Percentiles rank a stretch among this genome's conserved stretches.
These are phyloP conservation scores for Ectemnius continuus DNA, from an alignment of 2,888 invertebrate genomes.

Conservation along the genomic window DNA sequence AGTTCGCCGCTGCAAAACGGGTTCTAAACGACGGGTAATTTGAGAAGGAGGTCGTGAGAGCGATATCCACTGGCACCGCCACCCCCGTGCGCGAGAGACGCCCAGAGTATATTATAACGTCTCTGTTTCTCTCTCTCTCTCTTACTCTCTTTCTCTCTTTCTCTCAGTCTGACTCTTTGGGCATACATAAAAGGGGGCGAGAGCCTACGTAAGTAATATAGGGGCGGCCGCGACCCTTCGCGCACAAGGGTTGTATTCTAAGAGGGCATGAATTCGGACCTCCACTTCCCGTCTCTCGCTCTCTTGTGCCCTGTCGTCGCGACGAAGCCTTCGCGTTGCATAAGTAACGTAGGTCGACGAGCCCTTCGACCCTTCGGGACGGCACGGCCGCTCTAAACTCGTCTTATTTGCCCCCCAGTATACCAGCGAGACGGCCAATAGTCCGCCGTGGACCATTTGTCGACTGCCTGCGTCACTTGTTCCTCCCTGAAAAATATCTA, in stretches of 20 bases:
- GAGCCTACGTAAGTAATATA: slow-evolving; percentile 71
- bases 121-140: slow-evolving; percentile 41
- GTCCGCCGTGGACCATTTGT: slow-evolving; percentile 53
- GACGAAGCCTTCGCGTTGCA: slow-evolving; percentile 66
- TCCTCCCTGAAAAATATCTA: slow-evolving; percentile 30
- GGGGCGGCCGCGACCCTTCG: slow-evolving; percentile 71
- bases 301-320: slow-evolving; percentile 1
- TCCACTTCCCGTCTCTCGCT: slow-evolving; percentile 31
- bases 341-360: slow-evolving; percentile 66
- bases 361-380: slow-evolving; percentile 60
- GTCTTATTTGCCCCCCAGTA: slow-evolving; percentile 67
- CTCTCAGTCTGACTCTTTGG: not conserved
- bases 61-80: slow-evolving; percentile 31
- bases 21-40: slow-evolving; percentile 77
- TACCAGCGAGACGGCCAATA: slow-evolving; percentile 42
- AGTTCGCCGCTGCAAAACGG: slow-evolving; percentile 69
- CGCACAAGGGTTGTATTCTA: slow-evolving; percentile 70
- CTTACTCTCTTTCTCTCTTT: slow-evolving; percentile 2
- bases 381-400: slow-evolving; percentile 64
- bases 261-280: slow-evolving; percentile 72
- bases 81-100: slow-evolving; percentile 53
- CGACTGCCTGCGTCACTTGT: slow-evolving; percentile 22
- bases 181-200: slow-evolving; percentile 65
- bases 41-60: slow-evolving; percentile 64
- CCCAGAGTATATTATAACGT: slow-evolving; percentile 61